Percentiles rank a stretch among this genome's conserved stretches.
These are phyloP conservation scores for Liasis olivaceus DNA, from an alignment of 2,797 vertebrate genomes.

Conservation along the genomic window DNA sequence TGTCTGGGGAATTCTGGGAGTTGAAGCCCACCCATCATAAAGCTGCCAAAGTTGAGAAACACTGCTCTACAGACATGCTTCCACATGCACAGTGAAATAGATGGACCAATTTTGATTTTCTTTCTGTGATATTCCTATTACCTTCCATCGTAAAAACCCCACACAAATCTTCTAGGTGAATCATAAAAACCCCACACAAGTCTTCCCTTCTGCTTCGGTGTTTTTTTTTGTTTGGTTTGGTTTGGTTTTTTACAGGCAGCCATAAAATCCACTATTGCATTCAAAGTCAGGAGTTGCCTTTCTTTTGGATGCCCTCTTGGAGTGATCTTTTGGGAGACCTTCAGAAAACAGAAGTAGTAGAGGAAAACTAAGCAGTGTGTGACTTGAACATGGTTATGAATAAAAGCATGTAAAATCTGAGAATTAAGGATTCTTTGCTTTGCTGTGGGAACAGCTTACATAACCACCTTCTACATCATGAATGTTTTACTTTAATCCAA, in stretches of 20 bases:
- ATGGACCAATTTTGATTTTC: slow-evolving; percentile 8
- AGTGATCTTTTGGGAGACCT: background rate
- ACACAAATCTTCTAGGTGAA: slow-evolving; percentile 9
- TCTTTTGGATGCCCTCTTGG: background rate
- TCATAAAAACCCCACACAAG: slow-evolving; percentile 18
- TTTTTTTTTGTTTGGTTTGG: background rate
- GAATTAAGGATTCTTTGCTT: background rate
- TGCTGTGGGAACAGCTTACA: background rate
- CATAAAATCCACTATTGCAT: background rate
- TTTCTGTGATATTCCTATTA: slow-evolving; percentile 21
- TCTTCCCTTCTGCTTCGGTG: background rate
- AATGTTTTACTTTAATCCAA: background rate
- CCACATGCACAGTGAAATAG: background rate
- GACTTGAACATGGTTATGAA: background rate
- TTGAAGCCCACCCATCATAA: too few relatives aligned
- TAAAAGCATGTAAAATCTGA: background rate
- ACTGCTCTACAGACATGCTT: background rate
- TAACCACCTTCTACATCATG: background rate
- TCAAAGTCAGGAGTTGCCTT: background rate
- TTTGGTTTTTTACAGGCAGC: background rate
- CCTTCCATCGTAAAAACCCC: slow-evolving; percentile 23
- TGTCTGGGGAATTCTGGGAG: too few relatives aligned
- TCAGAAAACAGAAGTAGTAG: background rate
- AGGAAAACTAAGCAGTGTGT: background rate
- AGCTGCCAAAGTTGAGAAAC: too few relatives aligned